Percentiles rank a stretch among this genome's conserved stretches.
phyloP scores from a whole-genome alignment of 2,888 invertebrate genomes.

The Dolichopus griseipennis region DNA sequence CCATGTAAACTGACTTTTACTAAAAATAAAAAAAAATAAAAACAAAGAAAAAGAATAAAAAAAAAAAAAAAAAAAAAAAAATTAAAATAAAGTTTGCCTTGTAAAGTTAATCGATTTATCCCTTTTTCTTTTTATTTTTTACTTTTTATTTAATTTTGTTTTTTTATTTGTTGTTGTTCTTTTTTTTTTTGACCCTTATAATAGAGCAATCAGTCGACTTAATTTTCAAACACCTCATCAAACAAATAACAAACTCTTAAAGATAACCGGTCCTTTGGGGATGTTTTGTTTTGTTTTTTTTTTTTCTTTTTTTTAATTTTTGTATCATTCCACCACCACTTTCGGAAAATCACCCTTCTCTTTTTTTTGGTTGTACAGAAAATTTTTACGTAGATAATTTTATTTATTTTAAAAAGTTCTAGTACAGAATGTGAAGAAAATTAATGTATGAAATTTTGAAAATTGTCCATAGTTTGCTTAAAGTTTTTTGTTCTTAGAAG shows the following conservation, averaged over 20 bases:
- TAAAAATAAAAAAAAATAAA: neutral
- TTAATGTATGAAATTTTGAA: no score
- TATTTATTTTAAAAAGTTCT: no score
- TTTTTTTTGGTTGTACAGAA: no score
- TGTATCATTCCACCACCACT: no score
- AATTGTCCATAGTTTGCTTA: no score
- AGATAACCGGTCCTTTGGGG: neutral
- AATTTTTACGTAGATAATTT: no score
- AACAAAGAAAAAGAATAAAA: neutral
- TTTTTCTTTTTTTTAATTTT: neutral
- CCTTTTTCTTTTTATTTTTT: neutral
- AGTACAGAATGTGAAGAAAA: no score
- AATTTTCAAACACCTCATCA: slow-evolving; percentile 10
- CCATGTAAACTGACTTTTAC: neutral
- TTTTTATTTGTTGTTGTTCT: neutral
- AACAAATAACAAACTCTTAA: neutral
- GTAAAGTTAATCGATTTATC: slow-evolving; percentile 6
- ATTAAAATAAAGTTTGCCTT: neutral
- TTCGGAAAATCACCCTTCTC: neutral
- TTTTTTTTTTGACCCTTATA: neutral
- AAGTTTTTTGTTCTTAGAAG: no score
- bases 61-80: neutral
- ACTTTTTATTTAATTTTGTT: neutral
- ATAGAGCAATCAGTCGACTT: slow-evolving; percentile 10
- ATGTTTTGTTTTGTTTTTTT: neutral